Evolutionary conservation across 2,797 vertebrate genomes (phyloP).

Genomic region (Danio albolineatus): DNA sequence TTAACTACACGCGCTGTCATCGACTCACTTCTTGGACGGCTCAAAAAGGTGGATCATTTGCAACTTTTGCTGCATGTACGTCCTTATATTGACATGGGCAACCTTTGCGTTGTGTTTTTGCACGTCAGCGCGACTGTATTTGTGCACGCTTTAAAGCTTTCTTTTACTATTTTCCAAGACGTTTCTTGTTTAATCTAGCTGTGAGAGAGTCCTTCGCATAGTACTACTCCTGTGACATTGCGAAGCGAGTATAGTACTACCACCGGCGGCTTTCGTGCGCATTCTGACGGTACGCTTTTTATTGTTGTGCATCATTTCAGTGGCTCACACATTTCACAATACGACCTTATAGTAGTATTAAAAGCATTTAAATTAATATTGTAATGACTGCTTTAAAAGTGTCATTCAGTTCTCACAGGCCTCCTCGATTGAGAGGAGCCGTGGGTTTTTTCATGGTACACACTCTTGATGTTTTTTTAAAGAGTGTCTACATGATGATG

Average conservation of each 20-base stretch:
- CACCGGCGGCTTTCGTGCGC: conserved; percentile 65
- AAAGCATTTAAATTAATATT: neutral
- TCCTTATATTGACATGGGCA: conserved; percentile 7
- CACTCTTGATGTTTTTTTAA: conserved; percentile 1
- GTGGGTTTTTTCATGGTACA: neutral
- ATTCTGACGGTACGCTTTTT: conserved; percentile 36
- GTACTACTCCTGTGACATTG: conserved; percentile 76
- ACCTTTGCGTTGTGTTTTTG: conserved; percentile 29
- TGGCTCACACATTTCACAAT: neutral
- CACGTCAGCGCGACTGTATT: neutral
- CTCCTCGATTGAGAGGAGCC: conserved; percentile 11
- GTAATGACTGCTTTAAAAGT: conserved; percentile 13
- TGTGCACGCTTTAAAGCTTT: conserved; percentile 15
- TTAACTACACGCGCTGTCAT: neutral
- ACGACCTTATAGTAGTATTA: neutral
- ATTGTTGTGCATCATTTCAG: neutral
- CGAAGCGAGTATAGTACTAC: conserved; percentile 65
- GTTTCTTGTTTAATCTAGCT: conserved; percentile 52
- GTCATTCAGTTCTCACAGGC: conserved; percentile 9
- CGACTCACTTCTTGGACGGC: conserved; percentile 51
- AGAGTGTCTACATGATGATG: conserved; percentile 35
- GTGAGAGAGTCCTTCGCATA: conserved; percentile 54
- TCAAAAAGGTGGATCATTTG: conserved; percentile 52
- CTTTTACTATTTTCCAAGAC: conserved; percentile 26
- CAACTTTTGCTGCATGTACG: conserved; percentile 57